Evolutionary conservation across 2,113 vertebrate genomes (phyloP).

Genomic region (Argyrosomus japonicus): DNA sequence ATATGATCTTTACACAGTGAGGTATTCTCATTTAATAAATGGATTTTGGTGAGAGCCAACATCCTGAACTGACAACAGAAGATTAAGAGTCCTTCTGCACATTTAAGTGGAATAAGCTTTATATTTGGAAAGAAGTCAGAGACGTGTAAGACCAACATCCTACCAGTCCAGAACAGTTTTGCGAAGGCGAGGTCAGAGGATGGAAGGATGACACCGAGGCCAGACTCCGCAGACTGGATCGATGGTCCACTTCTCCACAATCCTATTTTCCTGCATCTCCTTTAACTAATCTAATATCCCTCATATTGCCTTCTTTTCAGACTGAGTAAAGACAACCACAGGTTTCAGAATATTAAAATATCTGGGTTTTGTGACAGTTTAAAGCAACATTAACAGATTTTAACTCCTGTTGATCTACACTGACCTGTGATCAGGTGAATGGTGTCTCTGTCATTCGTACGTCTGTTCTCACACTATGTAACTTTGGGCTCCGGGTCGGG

Average conservation of each 20-base stretch:
- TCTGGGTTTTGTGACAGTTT: too few relatives aligned
- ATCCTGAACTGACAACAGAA: neutral
- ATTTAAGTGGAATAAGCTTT: neutral
- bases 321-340: neutral
- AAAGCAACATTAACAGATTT: too few relatives aligned
- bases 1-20: neutral
- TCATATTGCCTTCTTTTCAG: neutral
- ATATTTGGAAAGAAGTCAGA: slow-evolving; percentile 14
- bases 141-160: neutral
- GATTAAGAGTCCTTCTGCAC: neutral
- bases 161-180: neutral
- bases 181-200: neutral
- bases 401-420: too few relatives aligned
- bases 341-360: too few relatives aligned
- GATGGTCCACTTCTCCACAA: neutral
- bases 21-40: neutral
- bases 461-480: too few relatives aligned
- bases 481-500: too few relatives aligned
- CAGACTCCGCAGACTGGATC: neutral
- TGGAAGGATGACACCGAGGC: neutral
- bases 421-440: too few relatives aligned
- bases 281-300: neutral
- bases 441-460: too few relatives aligned
- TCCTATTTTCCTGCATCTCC: neutral
- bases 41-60: neutral